Conservation (phyloP, 1,140 invertebrate genomes). For the Coptotermes formosanus region DNA sequence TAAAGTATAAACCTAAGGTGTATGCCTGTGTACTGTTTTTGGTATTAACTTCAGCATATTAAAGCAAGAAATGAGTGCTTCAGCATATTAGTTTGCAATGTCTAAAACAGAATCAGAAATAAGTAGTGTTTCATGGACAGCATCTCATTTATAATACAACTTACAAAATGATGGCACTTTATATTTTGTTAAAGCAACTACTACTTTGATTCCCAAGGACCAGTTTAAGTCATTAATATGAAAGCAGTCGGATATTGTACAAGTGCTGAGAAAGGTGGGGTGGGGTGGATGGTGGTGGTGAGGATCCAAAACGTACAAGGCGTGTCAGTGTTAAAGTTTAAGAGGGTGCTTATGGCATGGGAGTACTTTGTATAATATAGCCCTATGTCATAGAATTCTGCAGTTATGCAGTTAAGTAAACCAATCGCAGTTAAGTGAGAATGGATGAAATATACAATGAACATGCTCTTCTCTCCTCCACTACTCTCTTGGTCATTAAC, state of each 20-base stretch:
- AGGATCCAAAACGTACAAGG: not conserved
- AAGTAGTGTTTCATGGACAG: not conserved
- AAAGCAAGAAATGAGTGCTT: not conserved
- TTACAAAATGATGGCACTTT: not conserved
- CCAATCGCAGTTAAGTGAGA: too few relatives aligned
- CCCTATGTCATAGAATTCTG: too few relatives aligned
- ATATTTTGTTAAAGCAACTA: not conserved
- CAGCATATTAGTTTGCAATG: not conserved
- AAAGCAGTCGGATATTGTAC: not conserved
- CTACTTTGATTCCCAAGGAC: slow-evolving; percentile 1
- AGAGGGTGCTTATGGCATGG: too few relatives aligned
- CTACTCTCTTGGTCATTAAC: too few relatives aligned
- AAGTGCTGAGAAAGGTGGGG: not conserved
- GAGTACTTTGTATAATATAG: too few relatives aligned
- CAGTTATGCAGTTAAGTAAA: too few relatives aligned
- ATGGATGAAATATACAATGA: too few relatives aligned
- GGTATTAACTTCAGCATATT: not conserved
- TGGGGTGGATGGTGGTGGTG: not conserved
- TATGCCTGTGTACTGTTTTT: not conserved
- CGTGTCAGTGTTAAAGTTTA: not conserved
- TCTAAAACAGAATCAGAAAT: not conserved
- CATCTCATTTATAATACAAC: not conserved
- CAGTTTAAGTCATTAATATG: slow-evolving; percentile 14
- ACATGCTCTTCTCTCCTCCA: too few relatives aligned
- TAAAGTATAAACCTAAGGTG: not conserved